These are phyloP conservation scores for Otocyon megalotis DNA, from an alignment of 2,113 vertebrate genomes.

Conservation along the genomic window DNA sequence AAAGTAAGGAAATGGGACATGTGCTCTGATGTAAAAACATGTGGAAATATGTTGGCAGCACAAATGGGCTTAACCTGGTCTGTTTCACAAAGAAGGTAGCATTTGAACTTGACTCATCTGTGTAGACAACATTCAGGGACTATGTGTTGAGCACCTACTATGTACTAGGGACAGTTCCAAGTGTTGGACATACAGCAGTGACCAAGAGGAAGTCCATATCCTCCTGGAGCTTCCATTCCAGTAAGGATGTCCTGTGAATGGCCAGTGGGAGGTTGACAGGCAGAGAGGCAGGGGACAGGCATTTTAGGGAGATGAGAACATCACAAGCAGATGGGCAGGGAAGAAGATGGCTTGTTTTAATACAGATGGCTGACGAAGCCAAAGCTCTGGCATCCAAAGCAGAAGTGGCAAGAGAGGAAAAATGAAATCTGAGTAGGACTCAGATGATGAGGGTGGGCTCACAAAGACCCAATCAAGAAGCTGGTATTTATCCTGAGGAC, in stretches of 20 bases:
- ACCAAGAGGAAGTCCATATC: background rate
- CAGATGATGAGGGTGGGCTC: background rate
- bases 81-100: background rate
- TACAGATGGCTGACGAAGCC: background rate
- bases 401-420: slow-evolving; percentile 24
- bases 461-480: background rate
- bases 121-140: background rate
- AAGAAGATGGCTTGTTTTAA: background rate
- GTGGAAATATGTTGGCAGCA: background rate
- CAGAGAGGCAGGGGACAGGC: background rate
- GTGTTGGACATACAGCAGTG: background rate
- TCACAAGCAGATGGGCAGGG: background rate
- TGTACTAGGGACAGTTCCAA: background rate
- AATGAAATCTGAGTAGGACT: background rate
- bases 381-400: slow-evolving; percentile 15
- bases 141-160: background rate
- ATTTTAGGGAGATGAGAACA: background rate
- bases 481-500: background rate
- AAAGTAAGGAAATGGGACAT: background rate
- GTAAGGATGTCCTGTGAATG: background rate
- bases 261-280: background rate
- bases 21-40: background rate
- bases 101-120: background rate
- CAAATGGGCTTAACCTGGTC: background rate
- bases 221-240: background rate